Conservation (phyloP, 2,797 vertebrate genomes). For the Microchirus variegatus region DNA sequence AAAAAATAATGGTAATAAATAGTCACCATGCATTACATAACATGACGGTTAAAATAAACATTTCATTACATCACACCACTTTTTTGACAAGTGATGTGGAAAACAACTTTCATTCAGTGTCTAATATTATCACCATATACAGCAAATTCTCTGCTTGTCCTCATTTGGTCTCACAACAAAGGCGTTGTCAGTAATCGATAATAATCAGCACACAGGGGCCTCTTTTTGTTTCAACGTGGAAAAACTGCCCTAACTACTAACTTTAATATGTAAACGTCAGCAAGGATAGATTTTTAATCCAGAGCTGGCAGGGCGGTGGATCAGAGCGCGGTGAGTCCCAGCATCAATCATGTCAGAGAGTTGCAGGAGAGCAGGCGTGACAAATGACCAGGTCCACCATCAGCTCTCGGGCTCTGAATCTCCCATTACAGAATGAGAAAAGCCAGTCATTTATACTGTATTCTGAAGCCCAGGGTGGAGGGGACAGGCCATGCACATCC, state of each 20-base stretch:
- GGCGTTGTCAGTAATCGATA: constrained; percentile 70
- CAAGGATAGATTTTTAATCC: constrained; percentile 75
- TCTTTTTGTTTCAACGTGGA: constrained; percentile 69
- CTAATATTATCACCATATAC: constrained; percentile 12
- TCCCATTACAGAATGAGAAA: constrained; percentile 48
- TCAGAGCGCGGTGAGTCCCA: constrained; percentile 55
- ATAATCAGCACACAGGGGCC: constrained; percentile 22
- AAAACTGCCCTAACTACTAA: constrained; percentile 68
- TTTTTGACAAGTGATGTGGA: too few species aligned
- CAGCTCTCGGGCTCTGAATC: constrained; percentile 58
- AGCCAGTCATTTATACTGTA: constrained; percentile 44
- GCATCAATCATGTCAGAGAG: constrained; percentile 74
- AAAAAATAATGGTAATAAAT: too few species aligned
- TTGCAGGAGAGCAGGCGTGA: constrained; percentile 61
- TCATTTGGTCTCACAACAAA: constrained; percentile 32
- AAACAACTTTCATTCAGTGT: neutral
- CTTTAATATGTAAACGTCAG: constrained; percentile 80
- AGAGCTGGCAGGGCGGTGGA: constrained; percentile 64
- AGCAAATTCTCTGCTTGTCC: constrained; percentile 16
- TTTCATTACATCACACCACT: too few species aligned
- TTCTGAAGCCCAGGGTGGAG: constrained; percentile 20
- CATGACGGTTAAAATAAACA: too few species aligned
- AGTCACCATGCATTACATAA: too few species aligned
- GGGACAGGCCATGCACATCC: constrained; percentile 20
- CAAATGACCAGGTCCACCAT: constrained; percentile 68